phyloP scores from a whole-genome alignment of 2,888 invertebrate species.

The Coleophora flavipennella region DNA sequence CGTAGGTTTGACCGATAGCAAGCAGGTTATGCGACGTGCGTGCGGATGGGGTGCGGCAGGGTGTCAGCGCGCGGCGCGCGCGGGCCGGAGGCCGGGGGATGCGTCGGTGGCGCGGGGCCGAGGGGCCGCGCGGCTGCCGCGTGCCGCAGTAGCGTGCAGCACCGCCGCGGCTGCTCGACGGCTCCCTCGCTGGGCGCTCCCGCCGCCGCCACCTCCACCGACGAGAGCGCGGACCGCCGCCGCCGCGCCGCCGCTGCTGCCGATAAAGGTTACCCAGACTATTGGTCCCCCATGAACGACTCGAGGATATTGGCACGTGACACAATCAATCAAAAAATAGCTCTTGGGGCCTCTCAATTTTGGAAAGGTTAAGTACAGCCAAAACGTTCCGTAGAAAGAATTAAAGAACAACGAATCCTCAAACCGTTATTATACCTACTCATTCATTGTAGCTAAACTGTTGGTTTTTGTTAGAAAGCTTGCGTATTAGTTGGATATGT shows the following conservation, averaged over 20 bases:
- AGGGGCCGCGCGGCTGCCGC: constrained; percentile 41
- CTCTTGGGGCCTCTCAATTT: constrained; percentile 14
- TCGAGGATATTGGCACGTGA: constrained; percentile 26
- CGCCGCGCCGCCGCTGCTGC: constrained; percentile 29
- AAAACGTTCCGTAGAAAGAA: constrained; percentile 1
- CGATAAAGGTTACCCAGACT: constrained; percentile 22
- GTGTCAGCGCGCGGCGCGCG: constrained; percentile 22
- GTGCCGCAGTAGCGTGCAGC: constrained; percentile 69
- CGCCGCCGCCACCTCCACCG: constrained; percentile 23
- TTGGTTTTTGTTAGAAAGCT: too few species aligned
- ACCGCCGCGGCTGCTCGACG: constrained; percentile 61
- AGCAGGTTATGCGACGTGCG: constrained; percentile 68
- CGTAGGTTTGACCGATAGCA: constrained; percentile 28
- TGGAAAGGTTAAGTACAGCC: constrained; percentile 24
- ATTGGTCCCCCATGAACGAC: constrained; percentile 41
- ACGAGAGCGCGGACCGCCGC: constrained; percentile 34
- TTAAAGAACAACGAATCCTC: too few species aligned
- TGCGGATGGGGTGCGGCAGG: constrained; percentile 45
- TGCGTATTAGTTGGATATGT: too few species aligned
- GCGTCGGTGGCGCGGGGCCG: constrained; percentile 17
- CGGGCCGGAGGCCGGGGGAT: constrained; percentile 22
- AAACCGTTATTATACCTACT: too few species aligned
- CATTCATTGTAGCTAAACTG: too few species aligned
- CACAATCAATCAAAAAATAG: not conserved
- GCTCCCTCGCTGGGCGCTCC: constrained; percentile 21